Base-by-base conservation (phyloP, 2,888 invertebrate genomes). In the Lasioglossum calceatum region DNA sequence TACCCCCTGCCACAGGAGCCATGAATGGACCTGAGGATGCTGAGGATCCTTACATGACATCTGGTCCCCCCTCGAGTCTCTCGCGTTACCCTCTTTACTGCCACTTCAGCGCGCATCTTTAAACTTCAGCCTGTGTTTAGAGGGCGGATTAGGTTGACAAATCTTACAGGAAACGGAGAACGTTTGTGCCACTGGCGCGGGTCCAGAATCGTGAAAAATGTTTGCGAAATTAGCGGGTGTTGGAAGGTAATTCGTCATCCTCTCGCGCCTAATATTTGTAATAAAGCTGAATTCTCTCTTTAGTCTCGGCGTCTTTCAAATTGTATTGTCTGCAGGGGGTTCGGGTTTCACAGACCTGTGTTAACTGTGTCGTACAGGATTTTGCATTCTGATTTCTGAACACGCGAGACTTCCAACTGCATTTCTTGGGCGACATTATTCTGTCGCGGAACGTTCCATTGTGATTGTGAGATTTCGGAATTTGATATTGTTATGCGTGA, bases 41-140 rank as follows among this genome's bases (percentile, higher is more conserved):
- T 81, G 83, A 89, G 71, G 71, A 90, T 89, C 88, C 87, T 89
- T 89, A 88, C 88, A 85, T 87, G 88, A 91, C 91, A 91, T 91
- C 90, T 91, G 91, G 91, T 42, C 89, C 85, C 23, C 36, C 67
- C 67, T 19, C 42, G 78, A 74, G 75, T 81, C 82, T 82, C 79
- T 82, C 77, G 64, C 85, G 50, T 85, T 79, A 50, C 71, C 85
- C 82, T 85, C 88, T 76, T 88, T 88, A 87, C 87, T 87, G 85
- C 81, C 82, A 83, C 72, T 72, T 75, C 58, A 76, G 75, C 74
- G 78, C 54, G 61, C 50, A 75, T 86, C 64, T 44, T 39, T 79
- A 70, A 71, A 73, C n/a, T 8, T 27, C 23, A 58, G 42, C 58
- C 7, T 19, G 54, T 39, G 32, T 71, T 58, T 42, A 71, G 71